Evolutionary conservation across 2,113 vertebrate species (phyloP), one percentile per base, ranked within the genome.

Genomic region (Prolemur simus): DNA sequence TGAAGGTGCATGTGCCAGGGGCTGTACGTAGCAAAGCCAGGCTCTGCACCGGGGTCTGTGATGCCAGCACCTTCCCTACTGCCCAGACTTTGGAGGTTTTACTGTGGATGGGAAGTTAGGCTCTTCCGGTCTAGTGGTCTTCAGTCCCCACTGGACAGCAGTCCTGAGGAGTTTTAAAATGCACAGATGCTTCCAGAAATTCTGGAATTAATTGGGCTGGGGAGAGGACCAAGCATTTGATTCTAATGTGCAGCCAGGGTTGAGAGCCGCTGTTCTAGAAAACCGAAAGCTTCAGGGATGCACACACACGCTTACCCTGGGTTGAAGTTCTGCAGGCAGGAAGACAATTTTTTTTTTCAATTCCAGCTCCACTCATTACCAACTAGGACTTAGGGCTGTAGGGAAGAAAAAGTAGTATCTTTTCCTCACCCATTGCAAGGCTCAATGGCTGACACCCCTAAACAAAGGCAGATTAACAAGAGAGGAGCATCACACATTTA

Each of bases 111-210:
- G 87, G n/a, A 32, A 45, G 49, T 25, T n/a, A 25, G n/a, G 45
- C 25, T 60, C n/a, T 84, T 93, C 78, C 71, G 6, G 69, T 8
- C 20, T n/a, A n/a, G 85, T 17, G 69, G 8, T 45, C 49, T 45
- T 77, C 49, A n/a, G 0, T n/a, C 39, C 90, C 85, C 71, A 10
- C 17, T 25, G 69, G 60, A n/a, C 45, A 18, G 37, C 17, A 12
- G 64, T 47, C 78, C 78, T 93, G 95, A 76, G 77, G 84, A 37
- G 34, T 23, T 63, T 89, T 84, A 56, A 56, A 89, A 93, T 80
- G 68, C 71, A 82, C 39, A 76, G 74, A 82, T 74, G 82, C 12
- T 60, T 76, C 73, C 56, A 66, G 58, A 87, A 87, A 91, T 88
- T 63, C 77, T 25, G 77, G 69, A 54, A 54, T 83, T 92, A 71